Conservation (phyloP, 2,888 invertebrate genomes). For the Andrena trimmerana region DNA sequence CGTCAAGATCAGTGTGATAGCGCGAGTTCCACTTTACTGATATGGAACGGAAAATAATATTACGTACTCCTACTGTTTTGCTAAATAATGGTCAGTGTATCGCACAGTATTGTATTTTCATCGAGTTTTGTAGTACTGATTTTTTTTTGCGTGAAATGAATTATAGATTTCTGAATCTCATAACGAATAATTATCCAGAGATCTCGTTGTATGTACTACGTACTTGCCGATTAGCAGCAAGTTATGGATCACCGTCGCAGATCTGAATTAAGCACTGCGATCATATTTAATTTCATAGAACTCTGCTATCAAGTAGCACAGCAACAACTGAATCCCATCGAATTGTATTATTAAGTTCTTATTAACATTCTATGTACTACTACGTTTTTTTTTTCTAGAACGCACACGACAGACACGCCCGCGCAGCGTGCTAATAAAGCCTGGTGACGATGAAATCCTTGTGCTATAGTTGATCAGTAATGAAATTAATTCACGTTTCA, state of each 20-base stretch:
- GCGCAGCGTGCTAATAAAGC: not conserved
- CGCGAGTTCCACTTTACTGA: not conserved
- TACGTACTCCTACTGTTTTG: not conserved
- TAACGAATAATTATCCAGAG: too few relatives aligned
- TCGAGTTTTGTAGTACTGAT: too few relatives aligned
- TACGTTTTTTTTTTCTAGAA: not conserved
- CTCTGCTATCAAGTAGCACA: not conserved
- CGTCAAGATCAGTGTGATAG: too few relatives aligned
- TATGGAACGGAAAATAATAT: not conserved
- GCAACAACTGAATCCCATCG: conserved; percentile 1
- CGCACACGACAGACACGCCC: not conserved
- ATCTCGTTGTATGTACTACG: too few relatives aligned
- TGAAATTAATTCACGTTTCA: not conserved
- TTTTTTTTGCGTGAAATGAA: too few relatives aligned
- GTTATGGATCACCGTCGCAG: not conserved
- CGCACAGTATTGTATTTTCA: not conserved
- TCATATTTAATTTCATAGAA: not conserved
- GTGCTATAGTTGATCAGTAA: not conserved
- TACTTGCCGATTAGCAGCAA: too few relatives aligned
- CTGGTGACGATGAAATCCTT: conserved; percentile 20
- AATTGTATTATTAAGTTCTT: not conserved
- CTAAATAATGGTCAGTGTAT: too few relatives aligned
- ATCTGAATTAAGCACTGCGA: not conserved
- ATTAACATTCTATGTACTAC: not conserved
- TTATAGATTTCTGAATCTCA: too few relatives aligned